phyloP scores from a whole-genome alignment of 2,797 vertebrate species.

The Sebastolobus altivelis region DNA sequence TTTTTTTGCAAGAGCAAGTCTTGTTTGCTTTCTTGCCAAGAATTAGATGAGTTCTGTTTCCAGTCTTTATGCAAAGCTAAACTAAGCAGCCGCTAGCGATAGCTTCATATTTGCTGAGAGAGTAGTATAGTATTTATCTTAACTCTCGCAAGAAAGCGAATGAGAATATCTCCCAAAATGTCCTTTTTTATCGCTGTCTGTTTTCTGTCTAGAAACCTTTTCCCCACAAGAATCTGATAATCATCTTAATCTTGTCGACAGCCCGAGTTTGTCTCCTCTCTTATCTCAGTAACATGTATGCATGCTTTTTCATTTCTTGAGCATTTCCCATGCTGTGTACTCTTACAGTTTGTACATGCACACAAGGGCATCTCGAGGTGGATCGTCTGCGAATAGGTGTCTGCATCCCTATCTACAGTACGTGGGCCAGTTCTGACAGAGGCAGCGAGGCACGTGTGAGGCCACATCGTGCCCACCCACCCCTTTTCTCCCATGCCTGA shows the following conservation, averaged over 20 bases:
- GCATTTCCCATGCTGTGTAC: not conserved
- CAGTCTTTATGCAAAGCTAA: slow-evolving; percentile 7
- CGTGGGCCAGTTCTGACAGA: slow-evolving; percentile 57
- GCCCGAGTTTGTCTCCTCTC: slow-evolving; percentile 46
- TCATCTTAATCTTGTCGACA: slow-evolving; percentile 48
- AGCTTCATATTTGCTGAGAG: not conserved
- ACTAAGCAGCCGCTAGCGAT: not conserved
- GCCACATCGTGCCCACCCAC: slow-evolving; percentile 36
- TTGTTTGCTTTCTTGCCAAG: not conserved
- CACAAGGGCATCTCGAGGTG: slow-evolving; percentile 30
- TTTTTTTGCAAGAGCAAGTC: no score
- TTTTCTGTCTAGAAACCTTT: not conserved
- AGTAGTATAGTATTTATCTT: not conserved
- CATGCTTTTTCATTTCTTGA: slow-evolving; percentile 27
- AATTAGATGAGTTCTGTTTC: not conserved
- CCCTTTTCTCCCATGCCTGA: slow-evolving; percentile 51
- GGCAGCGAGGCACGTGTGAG: slow-evolving; percentile 55
- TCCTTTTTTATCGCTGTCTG: not conserved
- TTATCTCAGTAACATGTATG: slow-evolving; percentile 44
- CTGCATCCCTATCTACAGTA: slow-evolving; percentile 37
- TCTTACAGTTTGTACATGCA: slow-evolving; percentile 15
- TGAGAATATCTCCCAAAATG: not conserved
- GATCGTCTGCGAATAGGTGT: slow-evolving; percentile 51
- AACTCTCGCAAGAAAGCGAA: not conserved
- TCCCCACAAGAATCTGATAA: slow-evolving; percentile 43